Conservation (phyloP, 2,113 vertebrate species). For the Megalops atlanticus region DNA sequence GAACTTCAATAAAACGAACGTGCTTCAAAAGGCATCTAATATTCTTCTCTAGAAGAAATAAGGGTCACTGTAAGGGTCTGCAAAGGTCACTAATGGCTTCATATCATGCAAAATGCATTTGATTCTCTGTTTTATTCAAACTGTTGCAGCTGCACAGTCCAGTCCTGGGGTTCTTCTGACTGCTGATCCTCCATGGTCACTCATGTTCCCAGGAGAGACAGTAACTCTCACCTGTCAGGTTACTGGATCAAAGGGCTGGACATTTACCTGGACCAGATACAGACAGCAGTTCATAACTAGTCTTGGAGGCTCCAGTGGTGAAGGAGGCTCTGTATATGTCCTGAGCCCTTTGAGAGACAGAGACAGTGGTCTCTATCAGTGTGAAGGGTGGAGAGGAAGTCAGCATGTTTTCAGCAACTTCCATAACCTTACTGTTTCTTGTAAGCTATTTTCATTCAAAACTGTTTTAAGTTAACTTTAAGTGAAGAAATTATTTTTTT, state of each 20-base stretch:
- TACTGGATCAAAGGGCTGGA: neutral
- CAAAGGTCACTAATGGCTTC: too few relatives aligned
- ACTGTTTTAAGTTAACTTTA: too few relatives aligned
- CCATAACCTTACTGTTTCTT: neutral
- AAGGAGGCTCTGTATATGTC: neutral
- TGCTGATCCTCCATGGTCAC: neutral
- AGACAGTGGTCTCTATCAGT: neutral
- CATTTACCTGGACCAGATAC: neutral
- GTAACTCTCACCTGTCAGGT: constrained; percentile 6
- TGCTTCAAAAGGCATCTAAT: too few relatives aligned
- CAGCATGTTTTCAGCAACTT: neutral
- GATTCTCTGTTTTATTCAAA: neutral
- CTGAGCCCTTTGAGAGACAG: neutral
- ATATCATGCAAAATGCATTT: too few relatives aligned
- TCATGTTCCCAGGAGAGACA: neutral
- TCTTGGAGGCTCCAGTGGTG: neutral
- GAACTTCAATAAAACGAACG: too few relatives aligned
- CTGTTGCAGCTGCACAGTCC: neutral
- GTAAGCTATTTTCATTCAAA: neutral
- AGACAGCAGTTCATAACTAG: neutral
- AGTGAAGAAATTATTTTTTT: too few relatives aligned
- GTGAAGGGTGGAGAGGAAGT: neutral
- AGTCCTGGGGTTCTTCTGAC: neutral
- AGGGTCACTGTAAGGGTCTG: too few relatives aligned
- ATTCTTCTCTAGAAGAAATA: too few relatives aligned